Percentiles rank a stretch among this genome's conserved stretches.
phyloP scores from a whole-genome alignment of 2,113 vertebrate species.

The Meriones unguiculatus region DNA sequence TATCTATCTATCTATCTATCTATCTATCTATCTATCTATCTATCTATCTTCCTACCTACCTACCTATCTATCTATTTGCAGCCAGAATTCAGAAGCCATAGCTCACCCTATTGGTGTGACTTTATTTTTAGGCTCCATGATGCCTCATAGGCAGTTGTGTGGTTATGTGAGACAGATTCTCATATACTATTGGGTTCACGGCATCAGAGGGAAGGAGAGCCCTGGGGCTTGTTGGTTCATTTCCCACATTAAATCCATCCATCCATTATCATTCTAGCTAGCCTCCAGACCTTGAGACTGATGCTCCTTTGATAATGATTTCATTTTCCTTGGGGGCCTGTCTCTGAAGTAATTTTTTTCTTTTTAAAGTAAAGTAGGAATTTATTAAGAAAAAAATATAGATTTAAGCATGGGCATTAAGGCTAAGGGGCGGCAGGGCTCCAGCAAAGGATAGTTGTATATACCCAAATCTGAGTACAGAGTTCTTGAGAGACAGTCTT shows the following conservation, averaged over 20 bases:
- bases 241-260: conserved; percentile 10
- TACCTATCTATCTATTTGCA: too few relatives aligned
- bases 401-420: neutral
- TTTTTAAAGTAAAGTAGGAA: neutral
- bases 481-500: neutral
- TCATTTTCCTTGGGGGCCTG: conserved; percentile 40
- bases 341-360: neutral
- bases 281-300: conserved; percentile 1
- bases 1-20: neutral
- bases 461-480: neutral
- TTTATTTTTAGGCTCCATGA: neutral
- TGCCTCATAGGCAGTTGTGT: neutral
- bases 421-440: neutral
- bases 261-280: neutral
- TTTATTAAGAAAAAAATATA: neutral
- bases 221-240: conserved; percentile 18
- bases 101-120: neutral
- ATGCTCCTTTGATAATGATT: neutral
- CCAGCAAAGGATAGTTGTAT: neutral
- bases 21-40: too few relatives aligned
- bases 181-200: neutral
- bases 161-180: neutral
- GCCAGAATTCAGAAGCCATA: neutral
- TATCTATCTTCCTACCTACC: too few relatives aligned
- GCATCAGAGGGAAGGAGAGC: neutral